phyloP scores from a whole-genome alignment of 92 coral and sea anemone species.

The Pocillopora meandrina region DNA sequence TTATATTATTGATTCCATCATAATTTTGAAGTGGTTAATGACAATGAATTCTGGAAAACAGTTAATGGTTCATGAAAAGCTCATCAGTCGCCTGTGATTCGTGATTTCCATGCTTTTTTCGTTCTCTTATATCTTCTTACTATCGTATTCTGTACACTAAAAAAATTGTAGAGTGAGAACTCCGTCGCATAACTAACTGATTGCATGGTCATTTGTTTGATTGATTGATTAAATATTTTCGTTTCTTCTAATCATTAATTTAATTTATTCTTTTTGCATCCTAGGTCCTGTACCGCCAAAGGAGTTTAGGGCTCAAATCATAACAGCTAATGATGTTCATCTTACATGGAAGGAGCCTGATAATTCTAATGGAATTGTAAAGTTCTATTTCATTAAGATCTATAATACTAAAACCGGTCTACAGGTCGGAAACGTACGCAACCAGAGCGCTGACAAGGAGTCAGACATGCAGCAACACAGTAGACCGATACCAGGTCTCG shows the following conservation, averaged over 20 bases:
- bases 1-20: too few relatives aligned
- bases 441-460: background rate
- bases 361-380: constrained; percentile 55
- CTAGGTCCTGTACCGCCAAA: constrained; percentile 50
- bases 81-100: too few relatives aligned
- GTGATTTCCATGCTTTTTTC: too few relatives aligned
- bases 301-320: background rate
- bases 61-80: too few relatives aligned
- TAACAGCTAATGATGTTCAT: constrained; percentile 14
- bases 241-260: background rate
- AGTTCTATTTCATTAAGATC: constrained; percentile 43
- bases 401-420: constrained; percentile 34
- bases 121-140: too few relatives aligned
- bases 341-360: constrained; percentile 54
- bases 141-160: too few relatives aligned
- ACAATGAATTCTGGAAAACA: too few relatives aligned
- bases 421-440: constrained; percentile 4
- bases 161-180: too few relatives aligned
- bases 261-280: background rate
- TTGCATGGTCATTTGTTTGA: background rate
- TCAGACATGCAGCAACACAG: background rate
- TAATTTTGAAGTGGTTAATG: too few relatives aligned
- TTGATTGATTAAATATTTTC: background rate
- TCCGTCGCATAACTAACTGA: too few relatives aligned
- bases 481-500: constrained; percentile 15